phyloP scores from a whole-genome alignment of 2,888 invertebrate genomes.

The Octonoba sinensis region DNA sequence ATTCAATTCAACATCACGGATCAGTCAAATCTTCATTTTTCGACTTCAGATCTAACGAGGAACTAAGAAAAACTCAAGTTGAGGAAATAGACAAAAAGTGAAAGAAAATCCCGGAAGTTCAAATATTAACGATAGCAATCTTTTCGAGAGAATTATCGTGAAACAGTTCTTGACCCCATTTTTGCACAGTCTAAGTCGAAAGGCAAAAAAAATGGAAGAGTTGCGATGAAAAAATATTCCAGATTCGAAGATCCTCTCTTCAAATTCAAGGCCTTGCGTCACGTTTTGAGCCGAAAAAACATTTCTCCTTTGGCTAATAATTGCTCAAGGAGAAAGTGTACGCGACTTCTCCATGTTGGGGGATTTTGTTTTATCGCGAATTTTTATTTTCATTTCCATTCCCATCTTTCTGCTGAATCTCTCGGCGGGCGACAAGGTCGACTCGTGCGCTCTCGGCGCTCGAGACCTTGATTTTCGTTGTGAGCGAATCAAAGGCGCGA shows the following conservation, averaged over 20 bases:
- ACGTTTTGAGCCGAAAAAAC: constrained; percentile 6
- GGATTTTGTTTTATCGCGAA: constrained; percentile 19
- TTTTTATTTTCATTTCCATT: constrained; percentile 15
- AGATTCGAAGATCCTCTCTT: constrained; percentile 19
- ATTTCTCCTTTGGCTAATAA: constrained; percentile 48
- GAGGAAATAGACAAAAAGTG: no score
- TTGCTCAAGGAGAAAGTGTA: constrained; percentile 52
- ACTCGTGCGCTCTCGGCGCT: background rate
- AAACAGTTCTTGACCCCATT: constrained; percentile 54
- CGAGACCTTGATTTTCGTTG: constrained; percentile 41
- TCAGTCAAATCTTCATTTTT: no score
- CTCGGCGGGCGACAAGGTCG: constrained; percentile 37
- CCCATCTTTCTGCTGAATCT: constrained; percentile 26
- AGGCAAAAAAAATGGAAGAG: background rate
- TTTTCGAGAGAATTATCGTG: background rate
- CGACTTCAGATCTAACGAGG: no score
- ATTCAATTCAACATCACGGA: no score
- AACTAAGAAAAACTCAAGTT: no score
- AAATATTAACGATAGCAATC: background rate
- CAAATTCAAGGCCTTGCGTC: constrained; percentile 46
- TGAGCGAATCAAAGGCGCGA: constrained; percentile 19
- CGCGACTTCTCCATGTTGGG: constrained; percentile 40
- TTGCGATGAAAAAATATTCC: constrained; percentile 20
- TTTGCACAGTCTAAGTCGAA: constrained; percentile 29
- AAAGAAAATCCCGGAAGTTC: constrained; percentile 23